A percentile compares a stretch with the other conserved stretches of the same genome.
Conservation (phyloP, 1,140 invertebrate genomes). For the Drosophila chauvacae region DNA sequence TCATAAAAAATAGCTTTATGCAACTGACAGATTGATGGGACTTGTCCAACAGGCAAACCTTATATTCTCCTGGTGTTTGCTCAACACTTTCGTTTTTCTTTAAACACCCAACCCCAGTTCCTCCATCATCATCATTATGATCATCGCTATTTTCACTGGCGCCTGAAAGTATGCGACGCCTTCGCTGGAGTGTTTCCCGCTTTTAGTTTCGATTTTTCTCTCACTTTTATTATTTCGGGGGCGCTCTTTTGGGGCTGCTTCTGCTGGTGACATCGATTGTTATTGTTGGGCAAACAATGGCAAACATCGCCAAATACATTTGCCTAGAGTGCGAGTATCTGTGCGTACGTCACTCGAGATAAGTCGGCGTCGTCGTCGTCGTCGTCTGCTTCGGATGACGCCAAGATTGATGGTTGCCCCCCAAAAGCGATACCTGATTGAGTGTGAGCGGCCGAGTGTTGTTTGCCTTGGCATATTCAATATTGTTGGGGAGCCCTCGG, state of each 20-base stretch:
- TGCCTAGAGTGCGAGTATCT: slow-evolving; percentile 60
- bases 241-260: slow-evolving; percentile 43
- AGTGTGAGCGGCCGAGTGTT: slow-evolving; percentile 56
- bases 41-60: slow-evolving; percentile 30
- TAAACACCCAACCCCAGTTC: neutral
- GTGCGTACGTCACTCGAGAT: slow-evolving; percentile 65
- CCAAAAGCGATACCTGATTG: slow-evolving; percentile 78
- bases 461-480: slow-evolving; percentile 49
- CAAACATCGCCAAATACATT: slow-evolving; percentile 73
- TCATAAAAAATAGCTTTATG: slow-evolving; percentile 7
- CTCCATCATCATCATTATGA: slow-evolving; percentile 10
- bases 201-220: slow-evolving; percentile 51
- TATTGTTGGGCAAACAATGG: slow-evolving; percentile 77
- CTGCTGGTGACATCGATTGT: slow-evolving; percentile 76
- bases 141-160: slow-evolving; percentile 24
- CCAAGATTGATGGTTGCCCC: slow-evolving; percentile 74
- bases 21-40: slow-evolving; percentile 40
- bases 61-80: neutral
- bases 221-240: slow-evolving; percentile 4
- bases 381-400: slow-evolving; percentile 20
- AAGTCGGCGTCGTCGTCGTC: slow-evolving; percentile 36
- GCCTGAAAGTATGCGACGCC: slow-evolving; percentile 65
- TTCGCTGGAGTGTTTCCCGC: slow-evolving; percentile 21
- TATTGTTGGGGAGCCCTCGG: slow-evolving; percentile 28
- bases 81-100: slow-evolving; percentile 49